These are phyloP conservation scores for Thymallus thymallus DNA, from an alignment of 2,113 vertebrate species.

Conservation along the genomic window DNA sequence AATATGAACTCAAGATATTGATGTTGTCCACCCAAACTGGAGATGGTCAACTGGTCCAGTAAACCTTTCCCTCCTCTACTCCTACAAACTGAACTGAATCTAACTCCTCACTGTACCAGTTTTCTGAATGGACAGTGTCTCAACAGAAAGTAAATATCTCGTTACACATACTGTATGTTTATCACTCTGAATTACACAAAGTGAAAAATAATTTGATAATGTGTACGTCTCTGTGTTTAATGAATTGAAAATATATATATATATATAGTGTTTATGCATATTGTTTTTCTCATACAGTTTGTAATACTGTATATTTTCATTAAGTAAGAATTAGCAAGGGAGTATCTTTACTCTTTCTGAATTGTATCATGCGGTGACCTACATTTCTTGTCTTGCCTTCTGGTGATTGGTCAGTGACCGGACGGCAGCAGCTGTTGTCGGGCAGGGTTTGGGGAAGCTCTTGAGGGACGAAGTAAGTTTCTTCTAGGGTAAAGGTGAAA, in stretches of 20 bases:
- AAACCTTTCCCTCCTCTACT: constrained; percentile 50
- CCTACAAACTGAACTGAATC: constrained; percentile 60
- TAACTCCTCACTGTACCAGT: constrained; percentile 21
- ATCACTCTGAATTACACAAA: constrained; percentile 52
- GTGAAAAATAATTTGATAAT: constrained; percentile 46
- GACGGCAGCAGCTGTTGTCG: constrained; percentile 19
- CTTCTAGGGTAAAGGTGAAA: constrained; percentile 21
- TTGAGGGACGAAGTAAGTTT: constrained; percentile 7
- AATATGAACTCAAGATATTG: constrained; percentile 47
- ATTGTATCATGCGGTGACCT: constrained; percentile 24
- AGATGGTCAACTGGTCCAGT: constrained; percentile 33
- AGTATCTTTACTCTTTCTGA: constrained; percentile 38
- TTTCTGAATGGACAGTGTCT: constrained; percentile 50
- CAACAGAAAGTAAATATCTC: constrained; percentile 44
- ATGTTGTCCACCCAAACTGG: constrained; percentile 43
- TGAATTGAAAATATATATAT: constrained; percentile 57
- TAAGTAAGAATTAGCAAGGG: constrained; percentile 57
- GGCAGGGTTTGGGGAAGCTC: not conserved
- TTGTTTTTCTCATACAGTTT: constrained; percentile 48
- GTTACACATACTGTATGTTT: constrained; percentile 48
- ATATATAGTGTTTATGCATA: constrained; percentile 49
- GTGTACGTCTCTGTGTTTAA: constrained; percentile 55
- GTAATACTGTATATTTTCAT: constrained; percentile 51
- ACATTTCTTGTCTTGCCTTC: not conserved
- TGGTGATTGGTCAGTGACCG: constrained; percentile 22